Conservation (phyloP, 2,113 vertebrate species). For the Myodes glareolus region DNA sequence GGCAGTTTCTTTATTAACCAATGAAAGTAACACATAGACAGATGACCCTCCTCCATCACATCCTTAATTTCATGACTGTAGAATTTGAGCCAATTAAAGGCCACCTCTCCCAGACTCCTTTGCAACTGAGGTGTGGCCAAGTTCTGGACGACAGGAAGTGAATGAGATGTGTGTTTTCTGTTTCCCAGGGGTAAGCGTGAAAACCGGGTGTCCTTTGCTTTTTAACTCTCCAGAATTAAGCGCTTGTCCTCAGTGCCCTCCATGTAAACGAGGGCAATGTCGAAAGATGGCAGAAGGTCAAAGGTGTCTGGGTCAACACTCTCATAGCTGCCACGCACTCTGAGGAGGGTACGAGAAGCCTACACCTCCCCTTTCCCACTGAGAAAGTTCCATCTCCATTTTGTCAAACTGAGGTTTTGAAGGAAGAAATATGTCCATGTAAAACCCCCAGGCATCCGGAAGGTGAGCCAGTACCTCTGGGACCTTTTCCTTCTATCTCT, state of each 20-base stretch:
- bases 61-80: neutral
- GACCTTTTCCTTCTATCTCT: neutral
- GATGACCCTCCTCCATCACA: no score
- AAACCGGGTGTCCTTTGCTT: neutral
- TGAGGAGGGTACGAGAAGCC: neutral
- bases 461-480: neutral
- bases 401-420: neutral
- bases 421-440: neutral
- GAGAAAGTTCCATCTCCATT: neutral
- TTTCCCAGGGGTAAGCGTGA: neutral
- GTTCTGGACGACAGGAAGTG: neutral
- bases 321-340: accelerated
- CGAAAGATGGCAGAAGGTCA: neutral
- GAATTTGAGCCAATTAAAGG: neutral
- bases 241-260: neutral
- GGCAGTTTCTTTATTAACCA: no score
- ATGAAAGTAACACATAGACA: no score
- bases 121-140: neutral
- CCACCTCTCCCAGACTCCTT: neutral
- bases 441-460: neutral
- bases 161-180: neutral
- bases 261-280: neutral
- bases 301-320: neutral
- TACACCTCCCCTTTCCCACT: neutral
- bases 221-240: neutral